Evolutionary conservation across 2,888 invertebrate genomes (phyloP).

Genomic region (Cantharis rustica): DNA sequence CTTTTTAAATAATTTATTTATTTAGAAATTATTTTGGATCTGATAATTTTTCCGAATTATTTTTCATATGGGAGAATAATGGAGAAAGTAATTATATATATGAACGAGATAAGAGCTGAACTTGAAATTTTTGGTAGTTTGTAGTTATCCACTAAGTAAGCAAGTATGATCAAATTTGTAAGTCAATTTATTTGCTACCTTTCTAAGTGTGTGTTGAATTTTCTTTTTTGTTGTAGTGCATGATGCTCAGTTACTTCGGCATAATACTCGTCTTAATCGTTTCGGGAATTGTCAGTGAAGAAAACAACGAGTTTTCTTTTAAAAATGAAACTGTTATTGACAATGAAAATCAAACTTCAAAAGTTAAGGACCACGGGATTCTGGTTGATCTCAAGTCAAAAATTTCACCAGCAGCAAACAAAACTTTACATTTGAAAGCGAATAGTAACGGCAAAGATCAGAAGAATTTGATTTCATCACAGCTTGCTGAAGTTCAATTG

Average conservation of each 20-base stretch:
- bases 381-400: not conserved
- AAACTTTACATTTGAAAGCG: not conserved
- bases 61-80: not conserved
- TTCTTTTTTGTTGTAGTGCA: not conserved
- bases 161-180: not conserved
- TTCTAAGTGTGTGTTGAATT: not conserved
- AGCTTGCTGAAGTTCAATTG: not conserved
- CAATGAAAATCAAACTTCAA: not conserved
- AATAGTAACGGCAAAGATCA: not conserved
- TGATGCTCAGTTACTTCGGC: not conserved
- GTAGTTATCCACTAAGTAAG: not conserved
- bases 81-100: not conserved
- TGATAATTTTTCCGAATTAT: not conserved
- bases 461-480: not conserved
- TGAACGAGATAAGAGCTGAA: not conserved
- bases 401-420: not conserved
- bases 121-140: not conserved
- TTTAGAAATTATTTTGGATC: not conserved
- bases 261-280: not conserved
- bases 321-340: not conserved
- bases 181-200: not conserved
- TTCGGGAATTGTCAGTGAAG: not conserved
- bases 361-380: not conserved
- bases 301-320: not conserved
- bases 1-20: not conserved